Conservation (phyloP, 1,140 invertebrate genomes). For the Caerostris extrusa region DNA sequence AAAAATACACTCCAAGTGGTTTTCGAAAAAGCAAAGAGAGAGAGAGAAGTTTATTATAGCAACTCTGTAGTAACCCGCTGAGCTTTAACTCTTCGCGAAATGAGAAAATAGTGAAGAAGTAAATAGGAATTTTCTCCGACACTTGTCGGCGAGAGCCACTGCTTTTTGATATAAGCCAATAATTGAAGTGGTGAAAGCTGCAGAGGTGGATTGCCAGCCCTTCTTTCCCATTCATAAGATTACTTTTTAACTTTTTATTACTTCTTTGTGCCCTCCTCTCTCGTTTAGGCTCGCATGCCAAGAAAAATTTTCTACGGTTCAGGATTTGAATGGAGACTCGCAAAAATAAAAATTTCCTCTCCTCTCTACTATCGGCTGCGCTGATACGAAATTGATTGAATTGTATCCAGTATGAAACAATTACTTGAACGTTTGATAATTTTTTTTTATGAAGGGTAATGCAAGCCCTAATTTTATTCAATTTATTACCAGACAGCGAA, state of each 20-base stretch:
- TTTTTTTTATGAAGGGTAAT: not conserved
- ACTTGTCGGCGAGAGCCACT: conserved; percentile 44
- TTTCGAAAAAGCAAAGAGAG: conserved; percentile 38
- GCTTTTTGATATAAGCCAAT: conserved; percentile 72
- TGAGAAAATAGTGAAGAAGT: conserved; percentile 63
- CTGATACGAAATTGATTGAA: conserved; percentile 21
- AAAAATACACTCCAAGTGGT: conserved; percentile 64
- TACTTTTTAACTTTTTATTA: conserved; percentile 51
- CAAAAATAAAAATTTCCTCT: not conserved
- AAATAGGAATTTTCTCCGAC: conserved; percentile 38
- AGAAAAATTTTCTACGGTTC: conserved; percentile 15
- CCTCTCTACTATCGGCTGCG: not conserved
- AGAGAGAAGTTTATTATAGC: conserved; percentile 63
- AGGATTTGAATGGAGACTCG: conserved; percentile 18
- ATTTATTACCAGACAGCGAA: too few relatives aligned
- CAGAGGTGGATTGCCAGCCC: not conserved
- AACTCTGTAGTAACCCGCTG: conserved; percentile 40
- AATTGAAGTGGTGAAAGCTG: conserved; percentile 69
- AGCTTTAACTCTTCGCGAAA: conserved; percentile 57
- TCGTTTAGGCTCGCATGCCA: conserved; percentile 18
- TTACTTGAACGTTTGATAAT: not conserved
- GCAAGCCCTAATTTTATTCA: too few relatives aligned
- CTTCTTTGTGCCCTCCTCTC: not conserved
- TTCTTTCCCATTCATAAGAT: conserved; percentile 55
- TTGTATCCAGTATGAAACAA: not conserved